Percentiles rank a stretch among this genome's conserved stretches.
Conservation (phyloP, 1,140 invertebrate species). For the Propsilocerus akamusi region DNA sequence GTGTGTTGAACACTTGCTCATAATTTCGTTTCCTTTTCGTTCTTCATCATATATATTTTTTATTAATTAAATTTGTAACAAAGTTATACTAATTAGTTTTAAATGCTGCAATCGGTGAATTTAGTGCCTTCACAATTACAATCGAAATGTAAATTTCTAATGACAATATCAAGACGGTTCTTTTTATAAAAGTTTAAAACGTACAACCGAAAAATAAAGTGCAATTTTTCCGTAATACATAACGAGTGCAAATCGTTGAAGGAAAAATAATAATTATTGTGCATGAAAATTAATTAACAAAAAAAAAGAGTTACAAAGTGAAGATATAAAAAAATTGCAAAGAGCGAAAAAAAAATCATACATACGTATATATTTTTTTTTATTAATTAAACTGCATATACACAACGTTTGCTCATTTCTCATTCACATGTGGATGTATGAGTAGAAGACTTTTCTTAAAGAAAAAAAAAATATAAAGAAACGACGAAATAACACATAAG, state of each 20-base stretch:
- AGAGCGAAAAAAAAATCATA: neutral
- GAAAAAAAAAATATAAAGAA: neutral
- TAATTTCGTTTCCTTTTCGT: no score
- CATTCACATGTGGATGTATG: neutral
- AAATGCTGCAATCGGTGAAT: no score
- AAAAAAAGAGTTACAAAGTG: no score
- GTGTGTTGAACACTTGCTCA: no score
- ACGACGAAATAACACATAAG: slow-evolving; percentile 2
- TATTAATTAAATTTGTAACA: no score
- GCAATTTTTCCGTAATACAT: neutral
- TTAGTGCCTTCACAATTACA: no score
- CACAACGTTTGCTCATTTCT: neutral
- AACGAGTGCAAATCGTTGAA: neutral
- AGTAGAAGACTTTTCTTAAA: neutral
- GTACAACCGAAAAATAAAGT: neutral
- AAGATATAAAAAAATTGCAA: no score
- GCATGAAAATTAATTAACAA: neutral
- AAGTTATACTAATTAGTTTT: no score
- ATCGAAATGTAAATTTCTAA: no score
- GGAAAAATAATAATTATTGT: neutral
- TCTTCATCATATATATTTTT: no score
- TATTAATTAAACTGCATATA: slow-evolving; percentile 2
- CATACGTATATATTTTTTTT: neutral
- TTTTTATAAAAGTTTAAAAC: neutral
- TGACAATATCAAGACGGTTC: no score